Evolutionary conservation across 1,140 invertebrate genomes (phyloP), one percentile per base, ranked within the genome.

Genomic region (Drosophila simulans): DNA sequence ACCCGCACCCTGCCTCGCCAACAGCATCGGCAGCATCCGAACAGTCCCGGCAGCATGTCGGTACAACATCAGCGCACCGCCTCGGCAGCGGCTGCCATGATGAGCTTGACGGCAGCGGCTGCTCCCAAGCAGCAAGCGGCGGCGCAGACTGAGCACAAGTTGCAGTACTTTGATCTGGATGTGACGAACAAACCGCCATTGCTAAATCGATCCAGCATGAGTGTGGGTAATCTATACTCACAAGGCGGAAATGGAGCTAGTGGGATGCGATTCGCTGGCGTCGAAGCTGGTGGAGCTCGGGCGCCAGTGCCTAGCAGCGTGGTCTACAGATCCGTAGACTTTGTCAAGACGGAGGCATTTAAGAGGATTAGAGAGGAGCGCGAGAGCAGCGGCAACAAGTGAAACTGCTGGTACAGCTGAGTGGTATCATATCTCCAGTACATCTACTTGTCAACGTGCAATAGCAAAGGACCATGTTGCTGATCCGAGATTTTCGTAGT

Each of bases 321-420:
- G 1, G 96, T 97, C 5, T 98, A 98, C 91, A 97, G 97, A 93
- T 96, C 95, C 0, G 97, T 98, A 0, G 97, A 98, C 92, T 98
- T 98, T 93, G 93, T 97, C 13, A 98, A 98, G 94, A 98, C 97
- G 0, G 95, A 97, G 89, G 97, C 97, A 5, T 97, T 98, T 80
- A 97, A 97, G 92, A 94, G 96, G 64, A 97, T 97, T n/a, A 94
- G 96, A 46, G 95, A 97, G 88, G 95, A 96, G 81, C 95, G 97
- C 52, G 77, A 89, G 52, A 73, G 63, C 39, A 65, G 55, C 49
- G 48, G 48, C 48, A 51, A 51, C 27, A 56, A 56, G 31, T 51
- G 35, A 7, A 35, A n/a, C 34, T 34, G 45, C 22, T 27, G 45
- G 17, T 12, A 25, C 10, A 22, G 15, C 42, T 11, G 1, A 64